These are phyloP conservation scores for Apus apus DNA, from an alignment of 2,113 vertebrate genomes.

Conservation along the genomic window DNA sequence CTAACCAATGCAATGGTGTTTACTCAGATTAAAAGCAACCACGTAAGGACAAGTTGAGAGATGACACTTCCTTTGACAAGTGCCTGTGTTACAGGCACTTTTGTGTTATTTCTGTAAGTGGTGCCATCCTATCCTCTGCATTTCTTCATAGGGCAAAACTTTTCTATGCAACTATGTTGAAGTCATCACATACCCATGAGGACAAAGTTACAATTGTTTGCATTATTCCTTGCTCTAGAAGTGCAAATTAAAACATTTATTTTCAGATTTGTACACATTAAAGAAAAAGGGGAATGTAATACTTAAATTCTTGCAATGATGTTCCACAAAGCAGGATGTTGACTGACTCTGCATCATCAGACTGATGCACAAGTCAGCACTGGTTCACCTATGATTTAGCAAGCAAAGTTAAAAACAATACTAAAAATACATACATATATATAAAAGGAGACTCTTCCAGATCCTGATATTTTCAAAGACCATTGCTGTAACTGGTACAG, in stretches of 20 bases:
- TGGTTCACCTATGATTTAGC: neutral
- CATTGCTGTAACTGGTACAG: neutral
- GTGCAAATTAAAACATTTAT: neutral
- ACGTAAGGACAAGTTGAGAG: neutral
- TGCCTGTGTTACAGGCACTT: neutral
- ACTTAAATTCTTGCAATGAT: neutral
- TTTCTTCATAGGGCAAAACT: neutral
- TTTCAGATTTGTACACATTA: neutral
- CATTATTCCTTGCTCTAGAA: neutral
- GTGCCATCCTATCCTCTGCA: neutral
- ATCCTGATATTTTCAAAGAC: neutral
- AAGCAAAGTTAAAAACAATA: neutral
- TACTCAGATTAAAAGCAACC: neutral
- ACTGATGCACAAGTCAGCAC: neutral
- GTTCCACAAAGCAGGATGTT: neutral
- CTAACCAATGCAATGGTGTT: neutral
- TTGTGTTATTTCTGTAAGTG: neutral
- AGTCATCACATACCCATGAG: neutral
- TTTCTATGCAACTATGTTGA: neutral
- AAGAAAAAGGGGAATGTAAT: neutral
- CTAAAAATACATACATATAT: neutral
- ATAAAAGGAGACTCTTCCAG: neutral
- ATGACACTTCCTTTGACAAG: neutral
- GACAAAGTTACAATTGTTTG: neutral
- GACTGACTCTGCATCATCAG: neutral